phyloP scores from a whole-genome alignment of 1,140 invertebrate genomes.

The Parasteatoda tepidariorum region DNA sequence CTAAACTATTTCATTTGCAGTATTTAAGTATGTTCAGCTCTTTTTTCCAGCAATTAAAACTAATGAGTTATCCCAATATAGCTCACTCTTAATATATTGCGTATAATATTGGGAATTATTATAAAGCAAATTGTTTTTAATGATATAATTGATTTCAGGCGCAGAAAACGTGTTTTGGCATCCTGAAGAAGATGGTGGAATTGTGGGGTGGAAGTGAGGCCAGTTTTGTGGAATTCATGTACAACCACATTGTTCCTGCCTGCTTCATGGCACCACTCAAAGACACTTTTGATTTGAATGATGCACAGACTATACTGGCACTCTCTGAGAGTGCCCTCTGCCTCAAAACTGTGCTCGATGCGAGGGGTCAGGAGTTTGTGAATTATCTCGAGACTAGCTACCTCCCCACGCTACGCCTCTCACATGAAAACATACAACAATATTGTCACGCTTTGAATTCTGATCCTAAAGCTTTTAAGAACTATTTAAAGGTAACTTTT shows the following conservation, averaged over 20 bases:
- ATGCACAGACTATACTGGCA: conserved; percentile 71
- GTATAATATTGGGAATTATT: too few relatives aligned
- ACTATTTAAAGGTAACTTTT: conserved; percentile 70
- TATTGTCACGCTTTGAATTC: conserved; percentile 70
- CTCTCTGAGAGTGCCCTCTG: conserved; percentile 58
- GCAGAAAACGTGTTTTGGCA: conserved; percentile 74
- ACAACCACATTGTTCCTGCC: conserved; percentile 72
- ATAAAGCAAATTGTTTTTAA: too few relatives aligned
- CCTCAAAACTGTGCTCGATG: conserved; percentile 42
- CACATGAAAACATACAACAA: conserved; percentile 68
- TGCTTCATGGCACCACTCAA: conserved; percentile 73
- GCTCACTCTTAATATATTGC: too few relatives aligned
- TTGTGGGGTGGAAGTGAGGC: conserved; percentile 71
- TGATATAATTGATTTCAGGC: conserved; percentile 64
- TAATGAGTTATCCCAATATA: too few relatives aligned
- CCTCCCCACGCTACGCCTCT: conserved; percentile 69
- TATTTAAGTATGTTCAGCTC: too few relatives aligned
- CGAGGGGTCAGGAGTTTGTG: conserved; percentile 70
- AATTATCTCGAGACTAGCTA: conserved; percentile 70
- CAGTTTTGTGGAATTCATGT: conserved; percentile 72
- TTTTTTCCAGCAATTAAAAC: too few relatives aligned
- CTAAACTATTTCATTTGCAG: too few relatives aligned
- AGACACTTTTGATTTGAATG: conserved; percentile 72
- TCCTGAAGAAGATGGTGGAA: conserved; percentile 72
- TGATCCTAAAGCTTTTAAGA: conserved; percentile 71